Evolutionary conservation across 2,888 invertebrate genomes (phyloP).

Genomic region (Eupithecia insigniata): DNA sequence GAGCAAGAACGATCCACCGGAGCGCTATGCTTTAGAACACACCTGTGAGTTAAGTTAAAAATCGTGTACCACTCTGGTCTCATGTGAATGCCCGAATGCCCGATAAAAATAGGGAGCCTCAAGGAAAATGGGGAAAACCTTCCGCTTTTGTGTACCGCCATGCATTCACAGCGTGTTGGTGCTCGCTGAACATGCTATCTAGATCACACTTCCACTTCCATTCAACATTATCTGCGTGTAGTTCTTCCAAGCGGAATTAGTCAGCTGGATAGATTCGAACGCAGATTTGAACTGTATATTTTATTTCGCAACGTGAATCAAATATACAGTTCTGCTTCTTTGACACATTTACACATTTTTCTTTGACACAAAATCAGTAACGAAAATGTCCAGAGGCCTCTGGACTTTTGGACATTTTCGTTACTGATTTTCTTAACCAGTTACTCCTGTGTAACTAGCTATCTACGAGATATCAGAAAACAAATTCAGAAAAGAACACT

Average conservation of each 20-base stretch:
- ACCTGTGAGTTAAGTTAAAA: conserved; percentile 79
- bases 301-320: background rate
- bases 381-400: no score
- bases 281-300: background rate
- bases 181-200: conserved; percentile 53
- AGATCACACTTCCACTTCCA: conserved; percentile 51
- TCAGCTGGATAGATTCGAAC: background rate
- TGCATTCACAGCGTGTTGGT: conserved; percentile 56
- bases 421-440: background rate
- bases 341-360: no score
- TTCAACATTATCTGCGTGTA: background rate
- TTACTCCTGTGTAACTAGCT: background rate
- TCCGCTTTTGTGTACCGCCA: conserved; percentile 61
- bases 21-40: conserved; percentile 64
- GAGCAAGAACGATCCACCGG: conserved; percentile 45
- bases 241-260: background rate
- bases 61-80: conserved; percentile 71
- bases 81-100: conserved; percentile 62
- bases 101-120: conserved; percentile 60
- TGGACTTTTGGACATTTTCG: background rate
- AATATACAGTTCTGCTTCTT: no score
- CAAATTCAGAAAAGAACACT: background rate
- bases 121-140: conserved; percentile 66
- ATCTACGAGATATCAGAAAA: background rate
- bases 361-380: no score